These are phyloP conservation scores for Melipona quadrifasciata DNA, from an alignment of 1,140 invertebrate species.

Conservation along the genomic window DNA sequence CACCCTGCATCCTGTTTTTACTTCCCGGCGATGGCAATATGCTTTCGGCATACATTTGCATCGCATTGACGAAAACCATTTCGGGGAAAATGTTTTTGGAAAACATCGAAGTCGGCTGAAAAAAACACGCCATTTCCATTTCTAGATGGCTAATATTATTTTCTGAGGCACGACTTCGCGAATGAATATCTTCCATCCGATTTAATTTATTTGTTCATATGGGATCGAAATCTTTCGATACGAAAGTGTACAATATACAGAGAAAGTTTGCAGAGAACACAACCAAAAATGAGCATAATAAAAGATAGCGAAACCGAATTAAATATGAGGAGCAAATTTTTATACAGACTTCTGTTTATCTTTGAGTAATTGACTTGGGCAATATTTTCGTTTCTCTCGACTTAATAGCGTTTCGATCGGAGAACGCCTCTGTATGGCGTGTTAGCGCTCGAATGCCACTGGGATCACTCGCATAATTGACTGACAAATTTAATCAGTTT, in stretches of 20 bases:
- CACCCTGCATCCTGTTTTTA: neutral
- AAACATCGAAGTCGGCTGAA: neutral
- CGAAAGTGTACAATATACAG: too few species aligned
- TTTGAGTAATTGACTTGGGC: neutral
- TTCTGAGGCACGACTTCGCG: too few species aligned
- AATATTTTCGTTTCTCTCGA: neutral
- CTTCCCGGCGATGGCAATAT: neutral
- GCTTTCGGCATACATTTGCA: neutral
- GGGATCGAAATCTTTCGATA: too few species aligned
- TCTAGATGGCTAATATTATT: neutral
- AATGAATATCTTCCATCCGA: too few species aligned
- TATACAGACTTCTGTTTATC: neutral
- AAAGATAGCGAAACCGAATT: too few species aligned
- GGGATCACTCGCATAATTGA: neutral
- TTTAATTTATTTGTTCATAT: too few species aligned
- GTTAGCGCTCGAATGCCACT: neutral
- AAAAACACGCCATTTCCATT: neutral
- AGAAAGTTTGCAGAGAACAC: too few species aligned
- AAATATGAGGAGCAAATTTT: too few species aligned
- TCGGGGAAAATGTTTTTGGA: neutral
- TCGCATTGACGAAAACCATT: neutral
- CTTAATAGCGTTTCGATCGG: neutral
- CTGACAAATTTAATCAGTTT: neutral
- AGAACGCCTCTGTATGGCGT: neutral
- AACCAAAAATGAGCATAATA: too few species aligned